Evolutionary conservation across 1,140 invertebrate species (phyloP), one percentile per base, ranked within the genome.

Genomic region (Psilanteris sp.): DNA sequence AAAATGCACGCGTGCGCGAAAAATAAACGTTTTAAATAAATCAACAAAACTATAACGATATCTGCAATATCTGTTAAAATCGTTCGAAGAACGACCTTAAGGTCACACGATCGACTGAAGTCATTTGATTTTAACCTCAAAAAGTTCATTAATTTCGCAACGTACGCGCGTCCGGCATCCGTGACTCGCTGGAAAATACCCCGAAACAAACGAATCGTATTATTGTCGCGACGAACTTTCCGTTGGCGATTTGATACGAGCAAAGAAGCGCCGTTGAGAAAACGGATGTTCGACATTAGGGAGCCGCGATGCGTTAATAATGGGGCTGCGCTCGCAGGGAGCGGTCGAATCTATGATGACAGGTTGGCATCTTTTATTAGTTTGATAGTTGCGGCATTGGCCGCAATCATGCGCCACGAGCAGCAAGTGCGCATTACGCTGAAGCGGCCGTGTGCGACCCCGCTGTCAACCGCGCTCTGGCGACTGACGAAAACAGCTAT

Each of bases 291-390:
- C 41, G 76, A 67, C 80, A 86, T 86, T 85, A 86, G 78, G 77
- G 76, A 59, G 77, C 75, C 79, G 43, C 75, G 82, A 81, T 83
- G 81, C 82, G 82, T 84, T 79, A 78, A 84, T 86, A 86, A 86
- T 84, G 48, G 77, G 54, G 10, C 43, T n/a, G 36, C 11, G 13
- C 13, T n/a, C n/a, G 55, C 27, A 43, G 83, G 81, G 83, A 82
- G 84, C 76, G 84, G 85, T 81, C 77, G 72, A 39, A 85, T 82
- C 80, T 79, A 80, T 78, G 83, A 83, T 79, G 84, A 85, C 84
- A 87, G 81, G 84, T 85, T 83, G 62, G 84, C 83, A 43, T 27
- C 77, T 80, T 81, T 80, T 85, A 86, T 86, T 83, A 84, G 83
- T 82, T 81, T 80, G 80, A 81, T 77, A 77, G 68, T 62, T 46